Evolutionary conservation across 2,888 invertebrate species (phyloP), one percentile per base, ranked within the genome.

Genomic region (Cataglyphis cursor): DNA sequence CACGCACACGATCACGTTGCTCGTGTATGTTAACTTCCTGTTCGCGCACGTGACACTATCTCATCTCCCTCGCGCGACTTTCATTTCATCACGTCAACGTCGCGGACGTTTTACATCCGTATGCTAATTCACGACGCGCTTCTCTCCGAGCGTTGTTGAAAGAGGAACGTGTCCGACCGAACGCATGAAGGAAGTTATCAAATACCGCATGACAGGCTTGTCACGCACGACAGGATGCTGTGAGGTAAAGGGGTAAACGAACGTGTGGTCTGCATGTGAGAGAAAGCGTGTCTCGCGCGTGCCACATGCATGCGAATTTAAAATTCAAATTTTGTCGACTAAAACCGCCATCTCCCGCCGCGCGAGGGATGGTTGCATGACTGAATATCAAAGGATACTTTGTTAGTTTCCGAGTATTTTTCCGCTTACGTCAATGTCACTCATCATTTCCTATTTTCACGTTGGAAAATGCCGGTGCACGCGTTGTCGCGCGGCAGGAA

Each of bases 181-280:
- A 35, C 21, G 66, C 66, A 10, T 44, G 48, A 9, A 44, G 61
- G 61, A 75, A 75, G 62, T 51, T 62, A 44, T 64, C 10, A 64
- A 74, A 74, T 31, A 41, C 73, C 72, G 24, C 57, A 28, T 28
- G 41, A 44, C 59, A 73, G 44, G n/a, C 59, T 59, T 51, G 41
- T 48, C 74, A 35, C 51, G 15, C 21, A 35, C 51, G 51, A 31
- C 18, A 62, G 51, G 75, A 75, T 51, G 31, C 31, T 21, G 10
- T 65, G 48, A 75, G 75, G 75, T 75, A 75, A 75, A 75, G 41
- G 35, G 15, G 8, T 48, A 31, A 61, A 74, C 6, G 44, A 61
- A 21, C 48, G 10, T 74, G 35, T 21, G 35, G 21, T 62, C 44
- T 44, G 44, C 61, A 15, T 35, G 72, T 15, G 51, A 54, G 8